These are phyloP conservation scores for Setophaga coronata DNA, from an alignment of 2,113 vertebrate species.

Conservation along the genomic window DNA sequence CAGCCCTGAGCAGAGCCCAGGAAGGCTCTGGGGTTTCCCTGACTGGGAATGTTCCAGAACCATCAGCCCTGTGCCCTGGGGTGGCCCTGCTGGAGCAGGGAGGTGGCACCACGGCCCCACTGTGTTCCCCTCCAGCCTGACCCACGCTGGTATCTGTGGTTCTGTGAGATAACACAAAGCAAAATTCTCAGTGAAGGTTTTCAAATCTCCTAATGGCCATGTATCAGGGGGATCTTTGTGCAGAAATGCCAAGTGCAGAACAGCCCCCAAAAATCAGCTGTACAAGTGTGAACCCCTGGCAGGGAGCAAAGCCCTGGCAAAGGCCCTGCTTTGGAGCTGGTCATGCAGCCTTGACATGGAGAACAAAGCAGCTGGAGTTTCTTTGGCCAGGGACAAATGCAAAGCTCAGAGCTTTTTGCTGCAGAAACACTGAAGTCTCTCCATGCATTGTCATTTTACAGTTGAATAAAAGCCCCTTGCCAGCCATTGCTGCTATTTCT, in stretches of 20 bases:
- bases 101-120: background rate
- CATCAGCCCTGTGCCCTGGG: background rate
- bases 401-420: background rate
- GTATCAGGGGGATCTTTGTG: background rate
- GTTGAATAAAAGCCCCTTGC: background rate
- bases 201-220: background rate
- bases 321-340: background rate
- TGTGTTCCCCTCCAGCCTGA: background rate
- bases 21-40: background rate
- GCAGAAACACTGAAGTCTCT: background rate
- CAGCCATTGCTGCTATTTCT: background rate
- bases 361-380: background rate
- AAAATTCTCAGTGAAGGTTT: background rate
- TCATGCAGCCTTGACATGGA: background rate
- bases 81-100: background rate
- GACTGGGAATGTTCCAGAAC: background rate
- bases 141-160: background rate
- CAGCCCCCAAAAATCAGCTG: background rate
- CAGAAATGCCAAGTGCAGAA: background rate
- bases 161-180: background rate
- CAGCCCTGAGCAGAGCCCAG: background rate
- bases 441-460: background rate
- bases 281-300: background rate
- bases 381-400: background rate
- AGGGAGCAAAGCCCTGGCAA: background rate